Percentiles rank a stretch among this genome's conserved stretches.
Conservation (phyloP, 1,140 invertebrate species). For the Bradysia coprophila region DNA sequence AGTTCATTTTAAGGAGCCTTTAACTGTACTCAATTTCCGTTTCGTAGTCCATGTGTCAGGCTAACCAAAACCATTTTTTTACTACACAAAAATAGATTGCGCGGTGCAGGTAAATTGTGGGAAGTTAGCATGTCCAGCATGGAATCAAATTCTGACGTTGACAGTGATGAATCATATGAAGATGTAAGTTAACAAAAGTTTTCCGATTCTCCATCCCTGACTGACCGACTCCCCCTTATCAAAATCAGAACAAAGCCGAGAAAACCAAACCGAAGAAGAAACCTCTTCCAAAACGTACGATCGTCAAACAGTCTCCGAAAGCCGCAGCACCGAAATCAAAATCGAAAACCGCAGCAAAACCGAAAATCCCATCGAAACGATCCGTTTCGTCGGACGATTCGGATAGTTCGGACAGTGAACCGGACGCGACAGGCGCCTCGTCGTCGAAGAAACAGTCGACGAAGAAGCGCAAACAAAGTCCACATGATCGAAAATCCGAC, state of each 20-base stretch:
- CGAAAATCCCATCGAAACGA: slow-evolving; percentile 4
- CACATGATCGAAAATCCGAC: slow-evolving; percentile 30
- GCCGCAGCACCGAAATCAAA: slow-evolving; percentile 1
- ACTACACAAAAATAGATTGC: too few relatives aligned
- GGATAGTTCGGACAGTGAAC: slow-evolving; percentile 1
- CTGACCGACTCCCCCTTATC: slow-evolving; percentile 1
- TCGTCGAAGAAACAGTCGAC: slow-evolving; percentile 6
- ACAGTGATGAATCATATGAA: slow-evolving; percentile 6
- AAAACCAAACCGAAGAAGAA: slow-evolving; percentile 9
- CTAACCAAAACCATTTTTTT: too few relatives aligned
- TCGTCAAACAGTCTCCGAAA: background rate
- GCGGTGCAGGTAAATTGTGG: slow-evolving; percentile 65
- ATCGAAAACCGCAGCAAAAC: slow-evolving; percentile 4
- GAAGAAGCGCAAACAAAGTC: slow-evolving; percentile 12
- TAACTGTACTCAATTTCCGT: too few relatives aligned
- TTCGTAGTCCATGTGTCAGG: too few relatives aligned
- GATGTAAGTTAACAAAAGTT: background rate
- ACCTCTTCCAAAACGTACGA: slow-evolving; percentile 1
- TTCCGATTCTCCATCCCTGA: background rate
- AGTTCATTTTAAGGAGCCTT: too few relatives aligned
- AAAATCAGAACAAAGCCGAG: slow-evolving; percentile 11
- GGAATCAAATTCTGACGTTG: slow-evolving; percentile 26
- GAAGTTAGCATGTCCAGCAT: slow-evolving; percentile 42
- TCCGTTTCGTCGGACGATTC: slow-evolving; percentile 2
- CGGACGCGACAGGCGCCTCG: too few relatives aligned